These are phyloP conservation scores for Prinia subflava DNA, from an alignment of 2,113 vertebrate species.

Conservation along the genomic window DNA sequence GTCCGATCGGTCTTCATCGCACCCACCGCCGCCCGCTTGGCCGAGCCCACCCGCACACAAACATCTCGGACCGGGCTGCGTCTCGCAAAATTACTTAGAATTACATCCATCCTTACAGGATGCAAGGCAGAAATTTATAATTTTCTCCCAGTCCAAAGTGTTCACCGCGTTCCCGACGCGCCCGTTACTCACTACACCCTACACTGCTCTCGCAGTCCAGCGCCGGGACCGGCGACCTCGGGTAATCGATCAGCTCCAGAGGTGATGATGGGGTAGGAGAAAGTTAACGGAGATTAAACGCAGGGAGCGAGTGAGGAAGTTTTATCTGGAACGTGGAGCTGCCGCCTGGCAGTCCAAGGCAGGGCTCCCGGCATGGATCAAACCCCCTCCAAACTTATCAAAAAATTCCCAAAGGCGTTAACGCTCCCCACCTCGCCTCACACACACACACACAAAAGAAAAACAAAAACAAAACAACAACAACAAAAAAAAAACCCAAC, in stretches of 20 bases:
- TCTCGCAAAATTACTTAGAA: not conserved
- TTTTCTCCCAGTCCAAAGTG: not conserved
- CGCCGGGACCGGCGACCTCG: not conserved
- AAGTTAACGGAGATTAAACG: not conserved
- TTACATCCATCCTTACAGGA: not conserved
- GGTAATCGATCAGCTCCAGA: not conserved
- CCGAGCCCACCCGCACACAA: not conserved
- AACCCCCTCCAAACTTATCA: not conserved
- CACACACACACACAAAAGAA: fast-evolving
- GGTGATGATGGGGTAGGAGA: not conserved
- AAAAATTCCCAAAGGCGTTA: not conserved
- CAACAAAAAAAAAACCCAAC: not conserved
- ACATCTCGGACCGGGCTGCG: not conserved
- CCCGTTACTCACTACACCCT: fast-evolving
- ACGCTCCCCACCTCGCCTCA: no score
- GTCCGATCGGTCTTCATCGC: not conserved
- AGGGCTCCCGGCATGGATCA: not conserved
- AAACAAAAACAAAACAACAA: no score
- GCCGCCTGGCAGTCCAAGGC: not conserved
- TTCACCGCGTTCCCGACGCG: not conserved
- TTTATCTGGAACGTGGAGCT: not conserved
- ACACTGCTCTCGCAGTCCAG: not conserved
- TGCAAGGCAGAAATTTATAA: fast-evolving
- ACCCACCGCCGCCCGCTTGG: not conserved
- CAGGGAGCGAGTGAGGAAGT: not conserved